These are phyloP conservation scores for Tolypeutes matacus DNA, from an alignment of 2,797 vertebrate species.

Conservation along the genomic window DNA sequence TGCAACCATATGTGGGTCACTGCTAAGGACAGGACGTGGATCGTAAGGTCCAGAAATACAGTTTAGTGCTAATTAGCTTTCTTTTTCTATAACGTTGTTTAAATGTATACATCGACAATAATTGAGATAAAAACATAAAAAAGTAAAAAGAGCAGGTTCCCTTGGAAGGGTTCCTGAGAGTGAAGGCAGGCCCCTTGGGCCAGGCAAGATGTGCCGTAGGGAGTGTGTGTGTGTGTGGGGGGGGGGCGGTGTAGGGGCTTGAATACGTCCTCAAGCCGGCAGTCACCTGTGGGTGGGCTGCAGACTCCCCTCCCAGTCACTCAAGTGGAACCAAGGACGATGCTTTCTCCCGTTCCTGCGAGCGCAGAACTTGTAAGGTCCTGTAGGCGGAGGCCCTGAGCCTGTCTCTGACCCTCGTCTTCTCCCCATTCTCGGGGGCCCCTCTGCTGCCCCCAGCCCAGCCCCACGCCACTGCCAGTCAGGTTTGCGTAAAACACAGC, in stretches of 20 bases:
- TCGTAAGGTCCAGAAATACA: not conserved
- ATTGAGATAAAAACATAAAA: not conserved
- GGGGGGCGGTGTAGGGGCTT: fast-evolving
- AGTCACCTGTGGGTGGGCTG: not conserved
- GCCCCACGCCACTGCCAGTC: not conserved
- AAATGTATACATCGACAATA: not conserved
- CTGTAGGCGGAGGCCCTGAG: fast-evolving
- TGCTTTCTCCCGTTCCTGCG: too few relatives aligned
- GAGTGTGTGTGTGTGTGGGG: not conserved
- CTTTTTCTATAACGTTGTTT: not conserved
- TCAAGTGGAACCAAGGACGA: not conserved
- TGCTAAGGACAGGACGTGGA: not conserved
- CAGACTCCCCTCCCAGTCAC: not conserved
- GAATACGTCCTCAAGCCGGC: fast-evolving
- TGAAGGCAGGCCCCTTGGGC: not conserved
- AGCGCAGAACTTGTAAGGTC: not conserved
- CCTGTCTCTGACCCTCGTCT: not conserved
- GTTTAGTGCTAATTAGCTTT: not conserved
- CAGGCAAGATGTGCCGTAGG: too few relatives aligned
- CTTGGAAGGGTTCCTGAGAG: not conserved
- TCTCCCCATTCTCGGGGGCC: fast-evolving
- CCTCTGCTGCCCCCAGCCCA: not conserved
- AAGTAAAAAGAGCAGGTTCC: not conserved
- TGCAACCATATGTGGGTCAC: not conserved
- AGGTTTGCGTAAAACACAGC: not conserved